Base-by-base conservation (phyloP, 2,113 vertebrate species). In the Chinchilla lanigera region DNA sequence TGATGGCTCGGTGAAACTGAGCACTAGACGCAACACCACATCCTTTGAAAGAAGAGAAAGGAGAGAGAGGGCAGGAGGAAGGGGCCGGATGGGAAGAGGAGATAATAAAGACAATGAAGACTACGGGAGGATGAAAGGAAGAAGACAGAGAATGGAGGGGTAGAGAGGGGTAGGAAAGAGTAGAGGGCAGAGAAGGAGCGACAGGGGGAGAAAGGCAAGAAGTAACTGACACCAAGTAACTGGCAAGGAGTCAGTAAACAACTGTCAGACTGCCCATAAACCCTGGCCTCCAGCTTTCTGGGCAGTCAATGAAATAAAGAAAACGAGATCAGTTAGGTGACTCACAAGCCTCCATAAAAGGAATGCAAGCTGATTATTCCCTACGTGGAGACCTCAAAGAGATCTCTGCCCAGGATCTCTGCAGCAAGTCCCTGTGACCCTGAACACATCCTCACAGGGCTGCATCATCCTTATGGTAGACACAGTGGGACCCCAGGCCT, bases 241-340 rank as follows among this genome's bases (percentile, higher is more conserved):
- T 6, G 56, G 47, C 81, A 58, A 38, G 71, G 19, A 73, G 73
- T 65, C 52, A 22, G n/a, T 16, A n/a, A 61, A n/a, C 82, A 54
- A 38, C 20, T 1, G 30, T 7, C 0, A 8, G 30, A 30, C 19
- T 12, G 38, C n/a, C 14, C 28, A 3, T 38, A 1, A 19, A 10
- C 33, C 24, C 22, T 26, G 92, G 83, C 84, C 41, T 89, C 8
- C 2, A 81, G 54, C 17, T 71, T 47, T 69, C 61, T 17, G 11
- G 50, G 28, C 65, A 73, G 84, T 20, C n/a, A 44, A 1, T 54
- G 92, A 78, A 52, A 63, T 52, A 75, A 28, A 78, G 47, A 12
- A 54, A 65, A 44, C 7, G 24, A 86, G 44, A 54, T 65, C 38
- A 47, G 28, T 78, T 65, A 41, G 7, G 4, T 11, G 50, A 88